Percentiles rank a stretch among this genome's conserved stretches.
Conservation (phyloP, 2,888 invertebrate species). For the Pycnomerus fuliginosus region DNA sequence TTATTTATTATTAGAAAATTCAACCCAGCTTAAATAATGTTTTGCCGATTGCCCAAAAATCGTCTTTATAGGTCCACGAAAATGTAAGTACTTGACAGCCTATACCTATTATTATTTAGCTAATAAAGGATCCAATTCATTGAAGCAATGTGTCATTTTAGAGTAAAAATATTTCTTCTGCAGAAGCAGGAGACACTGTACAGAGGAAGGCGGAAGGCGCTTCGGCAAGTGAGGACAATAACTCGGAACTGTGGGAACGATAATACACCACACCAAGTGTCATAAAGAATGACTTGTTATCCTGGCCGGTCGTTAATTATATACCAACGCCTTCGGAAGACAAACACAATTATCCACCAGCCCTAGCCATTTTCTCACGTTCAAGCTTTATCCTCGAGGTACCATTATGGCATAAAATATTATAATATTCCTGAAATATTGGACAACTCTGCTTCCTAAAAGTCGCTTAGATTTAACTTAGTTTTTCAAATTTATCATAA, state of each 20-base stretch:
- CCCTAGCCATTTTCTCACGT: constrained; percentile 24
- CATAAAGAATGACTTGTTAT: constrained; percentile 26
- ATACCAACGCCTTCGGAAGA: constrained; percentile 41
- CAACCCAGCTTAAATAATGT: too few relatives aligned
- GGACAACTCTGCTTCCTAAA: too few relatives aligned
- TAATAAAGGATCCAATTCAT: not conserved
- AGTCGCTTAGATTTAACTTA: too few relatives aligned
- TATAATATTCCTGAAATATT: too few relatives aligned
- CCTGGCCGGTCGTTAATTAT: constrained; percentile 40
- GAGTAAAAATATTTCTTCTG: not conserved
- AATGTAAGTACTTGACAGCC: not conserved
- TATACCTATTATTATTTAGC: not conserved
- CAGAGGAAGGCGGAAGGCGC: constrained; percentile 7
- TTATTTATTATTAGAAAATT: constrained; percentile 17
- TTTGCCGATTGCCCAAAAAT: too few relatives aligned
- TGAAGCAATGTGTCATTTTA: not conserved
- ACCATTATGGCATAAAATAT: constrained; percentile 28
- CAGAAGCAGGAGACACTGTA: constrained; percentile 6
- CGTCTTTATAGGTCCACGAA: not conserved
- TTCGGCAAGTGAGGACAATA: constrained; percentile 7
- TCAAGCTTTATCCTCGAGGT: constrained; percentile 16
- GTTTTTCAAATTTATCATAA: too few relatives aligned
- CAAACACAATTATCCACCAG: constrained; percentile 41
- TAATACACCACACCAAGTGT: constrained; percentile 16
- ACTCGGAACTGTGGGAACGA: constrained; percentile 12